Evolutionary conservation across 2,113 vertebrate species (phyloP), one percentile per base, ranked within the genome.

Genomic region (Papio anubis): DNA sequence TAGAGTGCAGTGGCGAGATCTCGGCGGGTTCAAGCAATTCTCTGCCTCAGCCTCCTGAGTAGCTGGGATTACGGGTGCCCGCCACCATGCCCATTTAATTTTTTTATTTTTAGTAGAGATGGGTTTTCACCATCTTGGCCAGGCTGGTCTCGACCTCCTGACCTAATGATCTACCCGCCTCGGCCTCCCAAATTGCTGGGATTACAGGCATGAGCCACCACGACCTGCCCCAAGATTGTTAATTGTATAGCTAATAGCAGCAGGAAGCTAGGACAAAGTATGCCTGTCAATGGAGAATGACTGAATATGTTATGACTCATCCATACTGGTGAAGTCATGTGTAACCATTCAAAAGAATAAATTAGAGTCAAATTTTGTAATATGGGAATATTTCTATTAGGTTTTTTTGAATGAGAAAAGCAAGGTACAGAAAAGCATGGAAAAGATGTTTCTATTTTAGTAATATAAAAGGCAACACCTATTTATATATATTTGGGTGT

Each of bases 331-430:
- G 55, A 78, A 87, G 79, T 70, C 76, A 32, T 18, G 59, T 9
- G 25, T 23, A 92, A 72, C 32, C 6, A 81, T 88, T 93, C 40
- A 73, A 68, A 92, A 87, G 27, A 96, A n/a, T 68, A 91, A 55
- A 57, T 23, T 92, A 20, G 72, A 94, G 4, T 57, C 75, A 25
- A 83, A 18, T 35, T 6, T 75, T 73, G 4, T 73, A 59, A 85
- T 32, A 72, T 30, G 35, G 32, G 85, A 91, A 13, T 40, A 68
- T 83, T 94, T 91, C 27, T 85, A 70, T 73, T 52, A 93, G 30
- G 16, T 94, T 83, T 96, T 89, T 1, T 76, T 92, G 87, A 85
- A 43, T 70, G 61, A 96, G 35, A 83, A 94, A 88, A 91, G 57
- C 57, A 88, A 80, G 84, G 93, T 25, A 70, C 1, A 70, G 61